Evolutionary conservation across 1,140 invertebrate genomes (phyloP), one percentile per base, ranked within the genome.

Genomic region (Tetraneura akinire): DNA sequence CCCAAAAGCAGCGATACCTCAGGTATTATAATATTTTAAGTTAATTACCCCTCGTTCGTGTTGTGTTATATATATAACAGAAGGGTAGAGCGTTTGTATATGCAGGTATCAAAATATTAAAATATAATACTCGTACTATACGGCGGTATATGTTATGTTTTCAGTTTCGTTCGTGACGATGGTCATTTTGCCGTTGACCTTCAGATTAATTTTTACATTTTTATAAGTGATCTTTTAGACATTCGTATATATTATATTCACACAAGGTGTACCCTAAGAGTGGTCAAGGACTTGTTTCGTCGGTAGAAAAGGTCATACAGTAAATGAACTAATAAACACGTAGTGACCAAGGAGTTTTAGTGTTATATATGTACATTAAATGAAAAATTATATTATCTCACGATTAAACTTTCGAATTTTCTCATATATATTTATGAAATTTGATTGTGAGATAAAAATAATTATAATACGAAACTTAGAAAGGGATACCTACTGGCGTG

Each of bases 141-240:
- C 45, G 60, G 26, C 21, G 26, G 21, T 37, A 37, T 62, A 45
- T 62, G 55, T 78, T 78, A 78, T 62, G 53, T 42, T 78, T 62
- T 60, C 42, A 10, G 53, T 45, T 60, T 78, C 10, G 74, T 78
- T 78, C 74, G 74, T 78, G 74, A 26, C 74, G 55, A 37, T 26
- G 53, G 74, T 62, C 55, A 62, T 62, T 78, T 78, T 60, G 21
- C 8, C 23, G 16, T n/a, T 26, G 74, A 62, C 74, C 74, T 78
- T 78, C 74, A 23, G 55, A 78, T 78, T 78, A 78, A 62, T 57
- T 60, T 78, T 60, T 62, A 78, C 13, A 78, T 78, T 78, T 78
- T 78, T 62, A 26, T n/a, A 78, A 45, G 55, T 62, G 32, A 78
- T 78, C n/a, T 62, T 37, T 26, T 8, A 47, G n/a, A 18, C 26